Base-by-base conservation (phyloP, 2,797 vertebrate species). In the Ctenopoma kingsleyae region DNA sequence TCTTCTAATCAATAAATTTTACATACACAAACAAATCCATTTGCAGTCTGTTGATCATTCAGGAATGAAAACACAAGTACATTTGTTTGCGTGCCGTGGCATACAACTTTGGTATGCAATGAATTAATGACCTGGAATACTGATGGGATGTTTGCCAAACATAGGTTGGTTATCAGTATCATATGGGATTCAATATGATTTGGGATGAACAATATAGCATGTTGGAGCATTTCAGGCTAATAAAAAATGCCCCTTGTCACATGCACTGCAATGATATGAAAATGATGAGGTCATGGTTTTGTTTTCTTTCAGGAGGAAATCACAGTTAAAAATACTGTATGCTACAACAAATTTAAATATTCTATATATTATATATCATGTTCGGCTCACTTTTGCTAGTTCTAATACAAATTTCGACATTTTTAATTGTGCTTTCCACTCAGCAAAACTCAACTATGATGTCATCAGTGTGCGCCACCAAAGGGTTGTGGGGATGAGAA, bases 101-200 rank as follows among this genome's bases (percentile, higher is more conserved):
- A 91, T 93, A 92, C 93, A 94, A 91, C 86, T 80, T 77, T 87
- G 92, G 93, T 94, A 94, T 93, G 92, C 93, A 91, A 91, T 93
- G 92, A 87, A 82, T 90, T 69, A 70, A 89, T 89, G 87, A 88
- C 62, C 77, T 85, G 78, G 32, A 76, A 74, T 78, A 88, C 58
- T 80, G 79, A 92, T 92, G 89, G 67, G 65, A 92, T 89, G 86
- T 74, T 61, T 63, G 78, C 85, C 76, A 78, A 81, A 88, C 75
- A 83, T 55, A 61, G 48, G 61, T 67, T 74, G 50, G 44, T 64
- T 44, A 54, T 40, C 30, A 58, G 78, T 80, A 74, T 76, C 62
- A 68, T 51, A 78, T 88, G 81, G 51, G 57, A 35, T 72, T 85
- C 61, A 66, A 67, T 84, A 85, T 50, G 83, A 86, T 89, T 88